These are phyloP conservation scores for Falco cherrug DNA, from an alignment of 2,797 vertebrate species.

Conservation along the genomic window DNA sequence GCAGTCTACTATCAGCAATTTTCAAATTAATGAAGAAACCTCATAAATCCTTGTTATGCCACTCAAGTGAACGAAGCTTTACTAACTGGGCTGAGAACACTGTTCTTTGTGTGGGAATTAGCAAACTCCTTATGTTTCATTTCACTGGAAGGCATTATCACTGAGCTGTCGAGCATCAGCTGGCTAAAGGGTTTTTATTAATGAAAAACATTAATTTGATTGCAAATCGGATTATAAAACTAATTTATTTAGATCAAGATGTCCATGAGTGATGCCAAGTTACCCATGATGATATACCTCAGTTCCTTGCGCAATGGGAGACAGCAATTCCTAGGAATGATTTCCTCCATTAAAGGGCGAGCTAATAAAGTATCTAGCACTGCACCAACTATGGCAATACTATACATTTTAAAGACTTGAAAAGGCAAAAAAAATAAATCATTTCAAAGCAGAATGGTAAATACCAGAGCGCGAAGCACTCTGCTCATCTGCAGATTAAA, in stretches of 20 bases:
- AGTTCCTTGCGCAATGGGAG: neutral
- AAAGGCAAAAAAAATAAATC: neutral
- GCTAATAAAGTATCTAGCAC: neutral
- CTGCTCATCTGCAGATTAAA: neutral
- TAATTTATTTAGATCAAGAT: neutral
- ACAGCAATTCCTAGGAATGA: neutral
- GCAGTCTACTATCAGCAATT: neutral
- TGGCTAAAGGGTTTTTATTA: neutral
- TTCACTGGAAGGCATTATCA: neutral
- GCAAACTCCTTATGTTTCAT: neutral
- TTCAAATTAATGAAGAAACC: neutral
- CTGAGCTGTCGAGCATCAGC: neutral
- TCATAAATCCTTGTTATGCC: neutral
- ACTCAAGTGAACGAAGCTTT: neutral
- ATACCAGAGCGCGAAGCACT: neutral
- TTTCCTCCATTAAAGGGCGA: neutral
- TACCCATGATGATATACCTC: accelerated
- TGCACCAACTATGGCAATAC: neutral
- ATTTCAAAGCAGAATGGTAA: neutral
- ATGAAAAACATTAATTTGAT: neutral
- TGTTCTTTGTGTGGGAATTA: neutral
- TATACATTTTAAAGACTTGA: accelerated
- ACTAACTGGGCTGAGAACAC: neutral
- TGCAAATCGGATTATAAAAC: neutral
- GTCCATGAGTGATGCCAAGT: neutral